Evolutionary conservation across 2,113 vertebrate genomes (phyloP).

Genomic region (Phrynosoma blainvillii): DNA sequence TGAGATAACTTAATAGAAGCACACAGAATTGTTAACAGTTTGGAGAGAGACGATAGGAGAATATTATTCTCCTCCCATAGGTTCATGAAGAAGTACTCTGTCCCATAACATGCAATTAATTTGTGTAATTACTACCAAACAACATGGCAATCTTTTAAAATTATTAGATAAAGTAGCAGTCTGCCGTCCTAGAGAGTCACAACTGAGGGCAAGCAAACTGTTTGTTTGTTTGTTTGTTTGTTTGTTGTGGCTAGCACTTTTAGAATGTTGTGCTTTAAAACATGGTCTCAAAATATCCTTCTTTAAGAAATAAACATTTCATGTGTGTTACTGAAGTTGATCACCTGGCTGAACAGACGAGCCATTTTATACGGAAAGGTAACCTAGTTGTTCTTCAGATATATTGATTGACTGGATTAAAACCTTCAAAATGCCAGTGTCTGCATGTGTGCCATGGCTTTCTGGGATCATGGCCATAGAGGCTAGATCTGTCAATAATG

Average conservation of each 20-base stretch:
- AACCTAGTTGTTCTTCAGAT: not conserved
- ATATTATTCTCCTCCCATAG: no score
- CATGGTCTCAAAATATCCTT: no score
- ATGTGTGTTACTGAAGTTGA: not conserved
- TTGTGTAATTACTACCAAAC: not conserved
- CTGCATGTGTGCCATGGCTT: not conserved
- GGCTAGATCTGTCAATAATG: not conserved
- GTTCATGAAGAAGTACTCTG: not conserved
- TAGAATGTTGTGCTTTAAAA: not conserved
- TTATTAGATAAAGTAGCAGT: not conserved
- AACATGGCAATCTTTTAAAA: not conserved
- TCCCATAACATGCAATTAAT: not conserved
- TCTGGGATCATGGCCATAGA: not conserved
- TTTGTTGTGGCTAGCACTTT: not conserved
- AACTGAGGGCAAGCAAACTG: no score
- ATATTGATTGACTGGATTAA: not conserved
- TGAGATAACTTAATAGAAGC: not conserved
- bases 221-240: no score
- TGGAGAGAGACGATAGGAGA: not conserved
- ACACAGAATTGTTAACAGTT: not conserved
- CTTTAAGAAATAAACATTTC: not conserved
- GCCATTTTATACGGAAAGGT: not conserved
- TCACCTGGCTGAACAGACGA: not conserved
- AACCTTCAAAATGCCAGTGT: not conserved
- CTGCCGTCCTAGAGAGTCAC: not conserved